These are phyloP conservation scores for Cyprinus carpio DNA, from an alignment of 2,113 vertebrate species.

Conservation along the genomic window DNA sequence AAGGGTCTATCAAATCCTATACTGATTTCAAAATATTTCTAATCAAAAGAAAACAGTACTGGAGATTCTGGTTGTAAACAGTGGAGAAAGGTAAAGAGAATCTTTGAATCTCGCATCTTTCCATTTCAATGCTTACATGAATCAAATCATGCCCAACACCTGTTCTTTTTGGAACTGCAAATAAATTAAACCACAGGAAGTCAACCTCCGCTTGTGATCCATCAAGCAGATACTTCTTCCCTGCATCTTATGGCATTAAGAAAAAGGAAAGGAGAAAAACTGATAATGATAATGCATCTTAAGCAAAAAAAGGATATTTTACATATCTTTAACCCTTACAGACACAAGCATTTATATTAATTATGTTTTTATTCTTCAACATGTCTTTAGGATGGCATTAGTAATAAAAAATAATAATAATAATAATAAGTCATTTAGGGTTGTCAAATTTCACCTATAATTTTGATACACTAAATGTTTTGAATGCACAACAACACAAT, in stretches of 20 bases:
- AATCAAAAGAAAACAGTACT: not conserved
- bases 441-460: not conserved
- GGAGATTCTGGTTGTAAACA: not conserved
- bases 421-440: too few species aligned
- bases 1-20: not conserved
- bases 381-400: not conserved
- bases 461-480: not conserved
- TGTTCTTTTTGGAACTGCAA: constrained; percentile 23
- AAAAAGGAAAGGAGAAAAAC: not conserved
- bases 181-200: constrained; percentile 17
- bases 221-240: not conserved
- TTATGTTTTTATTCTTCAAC: not conserved
- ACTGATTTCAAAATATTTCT: not conserved
- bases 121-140: not conserved
- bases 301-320: not conserved
- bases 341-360: not conserved
- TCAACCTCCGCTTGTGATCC: constrained; percentile 17
- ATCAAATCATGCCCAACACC: not conserved
- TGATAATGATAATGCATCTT: constrained; percentile 25
- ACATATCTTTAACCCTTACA: not conserved
- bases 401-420: too few species aligned
- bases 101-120: not conserved
- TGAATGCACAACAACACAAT: not conserved
- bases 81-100: not conserved
- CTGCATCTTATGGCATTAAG: not conserved